Conservation (phyloP, 1,140 invertebrate species). For the Zaprionus lachaisei region DNA sequence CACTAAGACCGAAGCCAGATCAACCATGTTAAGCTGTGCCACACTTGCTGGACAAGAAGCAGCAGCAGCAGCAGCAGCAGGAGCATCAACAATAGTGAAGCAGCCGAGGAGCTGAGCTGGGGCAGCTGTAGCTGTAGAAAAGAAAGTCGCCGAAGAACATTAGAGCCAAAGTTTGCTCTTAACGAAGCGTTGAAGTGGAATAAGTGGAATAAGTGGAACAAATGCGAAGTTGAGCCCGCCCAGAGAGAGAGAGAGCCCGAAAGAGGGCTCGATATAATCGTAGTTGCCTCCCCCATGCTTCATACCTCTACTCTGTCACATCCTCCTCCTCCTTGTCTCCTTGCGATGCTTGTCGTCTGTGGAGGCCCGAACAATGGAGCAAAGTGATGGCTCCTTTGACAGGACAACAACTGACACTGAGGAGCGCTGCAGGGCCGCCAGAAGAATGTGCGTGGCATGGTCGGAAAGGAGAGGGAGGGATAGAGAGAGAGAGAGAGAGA, state of each 20-base stretch:
- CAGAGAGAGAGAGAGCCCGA: not conserved
- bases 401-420: conserved; percentile 17
- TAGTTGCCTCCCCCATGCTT: not conserved
- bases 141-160: conserved; percentile 56
- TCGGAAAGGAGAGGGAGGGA: not conserved
- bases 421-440: conserved; percentile 1
- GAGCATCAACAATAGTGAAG: conserved; percentile 8
- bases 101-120: not conserved
- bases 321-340: not conserved
- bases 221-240: conserved; percentile 55
- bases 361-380: conserved; percentile 27
- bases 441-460: not conserved
- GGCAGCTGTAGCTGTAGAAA: conserved; percentile 19
- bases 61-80: conserved; percentile 9
- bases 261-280: conserved; percentile 25
- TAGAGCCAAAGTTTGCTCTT: conserved; percentile 69
- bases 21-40: conserved; percentile 15
- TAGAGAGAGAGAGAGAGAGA: not conserved
- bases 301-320: not conserved
- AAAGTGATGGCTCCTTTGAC: conserved; percentile 17
- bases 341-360: not conserved
- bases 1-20: conserved; percentile 12
- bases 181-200: conserved; percentile 75
- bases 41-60: conserved; percentile 21
- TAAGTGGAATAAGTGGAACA: conserved; percentile 76